phyloP scores from a whole-genome alignment of 2,797 vertebrate genomes.

The Sebastes reedi region DNA sequence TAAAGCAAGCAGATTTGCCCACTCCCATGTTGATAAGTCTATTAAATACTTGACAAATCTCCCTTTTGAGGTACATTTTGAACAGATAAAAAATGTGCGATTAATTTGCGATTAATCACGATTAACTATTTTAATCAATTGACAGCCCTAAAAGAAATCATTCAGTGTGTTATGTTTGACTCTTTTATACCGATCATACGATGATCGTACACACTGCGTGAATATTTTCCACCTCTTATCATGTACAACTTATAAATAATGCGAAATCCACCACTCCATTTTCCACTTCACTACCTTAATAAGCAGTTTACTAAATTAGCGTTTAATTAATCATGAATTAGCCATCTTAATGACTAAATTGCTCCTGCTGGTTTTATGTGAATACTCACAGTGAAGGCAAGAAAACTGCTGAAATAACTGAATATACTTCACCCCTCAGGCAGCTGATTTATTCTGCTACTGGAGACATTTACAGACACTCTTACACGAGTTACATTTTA shows the following conservation, averaged over 20 bases:
- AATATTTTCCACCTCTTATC: background rate
- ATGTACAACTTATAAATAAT: slow-evolving; percentile 25
- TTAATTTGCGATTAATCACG: no score
- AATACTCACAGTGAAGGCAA: background rate
- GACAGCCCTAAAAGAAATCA: background rate
- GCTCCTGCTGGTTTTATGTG: slow-evolving; percentile 19
- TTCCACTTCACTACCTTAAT: background rate
- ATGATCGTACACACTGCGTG: background rate
- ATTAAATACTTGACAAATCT: no score
- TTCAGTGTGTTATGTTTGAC: background rate
- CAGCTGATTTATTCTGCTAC: background rate
- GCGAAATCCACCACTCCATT: slow-evolving; percentile 2
- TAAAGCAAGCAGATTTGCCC: no score
- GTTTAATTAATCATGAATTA: slow-evolving; percentile 40
- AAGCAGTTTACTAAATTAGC: slow-evolving; percentile 22
- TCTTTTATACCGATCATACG: background rate
- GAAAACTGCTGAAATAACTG: slow-evolving; percentile 5
- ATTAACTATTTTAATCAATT: no score
- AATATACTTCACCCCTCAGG: background rate
- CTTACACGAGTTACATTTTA: background rate
- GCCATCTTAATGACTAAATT: slow-evolving; percentile 19
- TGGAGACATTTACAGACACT: background rate
- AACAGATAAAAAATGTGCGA: no score
- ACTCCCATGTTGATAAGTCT: no score
- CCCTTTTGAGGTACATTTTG: no score